Percentiles rank a stretch among this genome's conserved stretches.
These are phyloP conservation scores for Euclidia mi DNA, from an alignment of 2,888 invertebrate species.

Conservation along the genomic window DNA sequence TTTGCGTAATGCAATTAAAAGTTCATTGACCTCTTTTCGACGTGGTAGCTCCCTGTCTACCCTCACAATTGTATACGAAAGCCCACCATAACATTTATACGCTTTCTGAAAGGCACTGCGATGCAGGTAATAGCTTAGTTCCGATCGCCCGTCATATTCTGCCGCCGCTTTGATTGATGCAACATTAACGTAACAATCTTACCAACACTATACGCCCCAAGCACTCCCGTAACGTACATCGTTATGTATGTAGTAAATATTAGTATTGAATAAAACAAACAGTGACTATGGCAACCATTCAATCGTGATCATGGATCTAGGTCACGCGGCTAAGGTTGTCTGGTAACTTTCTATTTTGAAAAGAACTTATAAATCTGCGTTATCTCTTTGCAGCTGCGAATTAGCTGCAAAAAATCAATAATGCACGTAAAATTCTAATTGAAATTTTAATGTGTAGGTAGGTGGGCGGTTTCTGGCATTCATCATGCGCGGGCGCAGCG, in stretches of 20 bases:
- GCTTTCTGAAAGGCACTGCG: slow-evolving; percentile 25
- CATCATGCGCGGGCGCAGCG: slow-evolving; percentile 64
- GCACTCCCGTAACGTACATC: slow-evolving; percentile 22
- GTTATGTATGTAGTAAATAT: slow-evolving; percentile 40
- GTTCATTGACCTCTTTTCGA: too few species aligned
- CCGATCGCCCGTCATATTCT: slow-evolving; percentile 60
- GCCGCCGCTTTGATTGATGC: slow-evolving; percentile 60
- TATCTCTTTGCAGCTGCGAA: slow-evolving; percentile 24
- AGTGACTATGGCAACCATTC: slow-evolving; percentile 62
- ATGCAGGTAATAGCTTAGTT: slow-evolving; percentile 39
- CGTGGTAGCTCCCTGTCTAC: too few species aligned
- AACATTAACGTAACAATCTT: slow-evolving; percentile 42
- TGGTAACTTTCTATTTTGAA: slow-evolving; percentile 55
- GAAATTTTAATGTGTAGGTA: slow-evolving; percentile 60
- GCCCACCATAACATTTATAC: slow-evolving; percentile 9
- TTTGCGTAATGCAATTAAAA: too few species aligned
- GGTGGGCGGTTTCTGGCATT: slow-evolving; percentile 84
- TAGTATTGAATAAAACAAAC: slow-evolving; percentile 59
- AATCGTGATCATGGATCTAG: slow-evolving; percentile 64
- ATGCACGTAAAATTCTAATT: slow-evolving; percentile 24
- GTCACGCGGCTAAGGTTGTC: slow-evolving; percentile 61
- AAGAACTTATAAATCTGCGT: slow-evolving; percentile 38
- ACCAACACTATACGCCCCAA: slow-evolving; percentile 29
- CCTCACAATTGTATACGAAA: slow-evolving; percentile 12
- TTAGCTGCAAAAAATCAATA: slow-evolving; percentile 19